Percentiles rank a stretch among this genome's conserved stretches.
Conservation (phyloP, 2,113 vertebrate species). For the Malurus melanocephalus region DNA sequence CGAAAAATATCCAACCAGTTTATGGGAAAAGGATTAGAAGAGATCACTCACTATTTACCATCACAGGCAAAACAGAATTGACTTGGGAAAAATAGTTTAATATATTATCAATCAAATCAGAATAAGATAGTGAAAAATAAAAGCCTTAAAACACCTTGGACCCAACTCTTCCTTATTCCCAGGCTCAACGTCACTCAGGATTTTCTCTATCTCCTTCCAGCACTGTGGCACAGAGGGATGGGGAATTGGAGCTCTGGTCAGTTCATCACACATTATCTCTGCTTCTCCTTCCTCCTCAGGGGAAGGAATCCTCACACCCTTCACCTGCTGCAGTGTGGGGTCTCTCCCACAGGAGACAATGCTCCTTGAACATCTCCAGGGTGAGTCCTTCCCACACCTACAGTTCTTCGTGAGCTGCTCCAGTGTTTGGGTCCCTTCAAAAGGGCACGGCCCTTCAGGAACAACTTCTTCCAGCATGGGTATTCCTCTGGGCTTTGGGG, state of each 20-base stretch:
- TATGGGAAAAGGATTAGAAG: accelerated
- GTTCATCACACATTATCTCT: accelerated
- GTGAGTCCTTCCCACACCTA: not conserved
- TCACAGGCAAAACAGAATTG: accelerated
- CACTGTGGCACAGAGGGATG: accelerated
- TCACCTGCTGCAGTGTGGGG: accelerated
- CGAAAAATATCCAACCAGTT: not conserved
- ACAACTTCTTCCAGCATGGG: not conserved
- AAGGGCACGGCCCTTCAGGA: not conserved
- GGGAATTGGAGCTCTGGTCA: accelerated
- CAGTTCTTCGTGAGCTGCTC: not conserved
- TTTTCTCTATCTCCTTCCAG: not conserved
- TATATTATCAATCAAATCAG: not conserved
- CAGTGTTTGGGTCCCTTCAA: not conserved
- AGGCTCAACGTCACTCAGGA: accelerated
- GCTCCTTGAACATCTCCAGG: accelerated
- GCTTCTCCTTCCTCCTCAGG: not conserved
- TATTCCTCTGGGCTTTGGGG: accelerated
- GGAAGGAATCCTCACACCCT: no score
- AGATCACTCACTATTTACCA: accelerated
- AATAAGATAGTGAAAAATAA: not conserved
- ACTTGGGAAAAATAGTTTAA: not conserved
- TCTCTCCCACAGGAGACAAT: accelerated
- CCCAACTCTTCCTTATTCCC: accelerated
- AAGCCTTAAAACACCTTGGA: not conserved